Conservation (phyloP, 35 echinoderm and acorn worm species). For the Patiria miniata region DNA sequence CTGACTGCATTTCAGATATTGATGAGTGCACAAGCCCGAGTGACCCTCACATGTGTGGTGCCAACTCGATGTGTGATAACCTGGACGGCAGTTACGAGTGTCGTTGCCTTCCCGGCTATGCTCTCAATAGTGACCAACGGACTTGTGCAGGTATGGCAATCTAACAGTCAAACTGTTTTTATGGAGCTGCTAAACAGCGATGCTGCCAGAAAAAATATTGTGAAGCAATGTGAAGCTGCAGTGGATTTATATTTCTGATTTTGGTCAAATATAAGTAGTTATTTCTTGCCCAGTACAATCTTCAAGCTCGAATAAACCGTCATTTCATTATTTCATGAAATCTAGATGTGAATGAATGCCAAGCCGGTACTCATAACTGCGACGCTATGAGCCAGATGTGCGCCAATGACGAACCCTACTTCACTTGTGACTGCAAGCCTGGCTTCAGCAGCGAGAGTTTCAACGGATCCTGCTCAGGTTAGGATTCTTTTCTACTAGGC, state of each 20-base stretch:
- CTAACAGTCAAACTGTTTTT: too few species aligned
- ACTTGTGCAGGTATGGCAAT: constrained; percentile 59
- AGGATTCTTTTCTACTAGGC: not conserved
- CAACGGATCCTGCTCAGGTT: not conserved
- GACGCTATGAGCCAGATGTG: constrained; percentile 41
- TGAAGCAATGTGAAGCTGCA: not conserved
- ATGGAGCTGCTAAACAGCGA: too few species aligned
- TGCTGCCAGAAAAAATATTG: not conserved
- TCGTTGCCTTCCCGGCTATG: constrained; percentile 29
- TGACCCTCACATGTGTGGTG: not conserved
- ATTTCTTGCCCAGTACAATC: not conserved
- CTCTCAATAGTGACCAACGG: constrained; percentile 43
- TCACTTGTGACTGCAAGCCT: constrained; percentile 46
- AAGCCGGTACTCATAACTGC: constrained; percentile 34
- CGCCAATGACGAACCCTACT: constrained; percentile 54
- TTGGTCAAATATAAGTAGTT: not conserved
- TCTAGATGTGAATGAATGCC: constrained; percentile 77
- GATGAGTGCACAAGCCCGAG: constrained; percentile 44
- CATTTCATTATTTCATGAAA: too few species aligned
- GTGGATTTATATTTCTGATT: too few species aligned
- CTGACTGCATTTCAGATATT: constrained; percentile 30
- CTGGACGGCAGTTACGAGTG: constrained; percentile 43
- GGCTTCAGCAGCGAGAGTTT: not conserved
- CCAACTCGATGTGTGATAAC: constrained; percentile 27
- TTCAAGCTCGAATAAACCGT: too few species aligned